Conservation (phyloP, 2,888 invertebrate genomes). For the Rambutsinella grinnellia region DNA sequence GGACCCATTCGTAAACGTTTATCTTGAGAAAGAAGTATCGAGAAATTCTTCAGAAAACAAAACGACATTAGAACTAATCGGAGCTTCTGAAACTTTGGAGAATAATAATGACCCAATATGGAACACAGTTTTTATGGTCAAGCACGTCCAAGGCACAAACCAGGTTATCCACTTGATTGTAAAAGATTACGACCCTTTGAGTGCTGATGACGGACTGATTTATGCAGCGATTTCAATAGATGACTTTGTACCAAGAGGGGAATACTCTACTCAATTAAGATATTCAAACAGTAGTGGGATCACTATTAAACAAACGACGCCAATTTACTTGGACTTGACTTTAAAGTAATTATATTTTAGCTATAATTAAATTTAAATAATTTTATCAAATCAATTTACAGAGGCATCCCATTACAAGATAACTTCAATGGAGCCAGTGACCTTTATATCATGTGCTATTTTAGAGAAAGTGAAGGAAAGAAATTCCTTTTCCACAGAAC, state of each 20-base stretch:
- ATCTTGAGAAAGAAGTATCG: conserved; percentile 24
- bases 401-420: conserved; percentile 50
- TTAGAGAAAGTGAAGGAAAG: conserved; percentile 53
- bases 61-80: conserved; percentile 25
- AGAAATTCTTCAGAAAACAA: neutral
- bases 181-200: conserved; percentile 58
- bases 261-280: conserved; percentile 38
- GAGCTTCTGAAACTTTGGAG: conserved; percentile 41
- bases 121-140: conserved; percentile 57
- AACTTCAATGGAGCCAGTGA: conserved; percentile 55
- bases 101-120: conserved; percentile 53
- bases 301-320: conserved; percentile 51
- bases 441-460: conserved; percentile 59
- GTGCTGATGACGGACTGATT: conserved; percentile 56
- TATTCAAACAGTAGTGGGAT: conserved; percentile 54
- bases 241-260: conserved; percentile 46
- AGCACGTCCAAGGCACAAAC: conserved; percentile 36
- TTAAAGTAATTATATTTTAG: too few relatives aligned
- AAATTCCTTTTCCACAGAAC: conserved; percentile 56
- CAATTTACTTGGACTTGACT: conserved; percentile 53
- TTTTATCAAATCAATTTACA: too few relatives aligned
- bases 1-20: conserved; percentile 60
- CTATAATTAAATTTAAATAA: too few relatives aligned
- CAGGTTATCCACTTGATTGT: conserved; percentile 57
- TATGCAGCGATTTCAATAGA: conserved; percentile 54